Base-by-base conservation (phyloP, 2,113 vertebrate genomes). In the Catharus bicknelli region DNA sequence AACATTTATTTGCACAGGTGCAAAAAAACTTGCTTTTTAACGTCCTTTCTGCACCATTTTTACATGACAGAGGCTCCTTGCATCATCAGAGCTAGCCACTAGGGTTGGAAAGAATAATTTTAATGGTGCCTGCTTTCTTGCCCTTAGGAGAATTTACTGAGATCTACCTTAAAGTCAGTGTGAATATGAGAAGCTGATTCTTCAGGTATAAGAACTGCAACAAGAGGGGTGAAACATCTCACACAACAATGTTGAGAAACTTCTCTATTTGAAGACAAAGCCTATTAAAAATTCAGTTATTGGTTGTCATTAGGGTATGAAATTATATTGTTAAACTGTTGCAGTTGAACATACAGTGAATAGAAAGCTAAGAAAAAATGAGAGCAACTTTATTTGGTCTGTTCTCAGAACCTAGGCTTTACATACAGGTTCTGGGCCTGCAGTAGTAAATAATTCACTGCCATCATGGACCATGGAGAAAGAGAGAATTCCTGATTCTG, bases 381-480 rank as follows among this genome's bases (percentile, higher is more conserved):
- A 55, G 9, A 36, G 50, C 11, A 58, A 6, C 5, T 87, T 84
- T 62, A 66, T 63, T 16, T 67, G 8, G 5, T 47, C 34, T 70
- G 9, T 75, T 87, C 13, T 40, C 21, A 67, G 48, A 81, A 90
- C 30, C 0, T 2, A 59, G 14, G 17, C 3, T 57, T 79, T 63
- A 38, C 0, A 0, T 4, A 23, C 0, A 5, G 21, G 4, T 82
- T 16, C 22, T 72, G n/a, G 4, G 23, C 7, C 14, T 88, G 27
- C 2, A 0, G 6, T 47, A 25, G 53, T 23, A 89, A 11, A 21
- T 34, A 51, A 90, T 32, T 17, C 57, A 27, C 21, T 38, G 26
- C 17, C 3, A 11, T 20, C 13, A 18, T 13, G 16, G 16, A 8
- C 3, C 36, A 21, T 6, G 26, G 19, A 11, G 9, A 36, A 45